A percentile compares a stretch with the other conserved stretches of the same genome.
These are phyloP conservation scores for Empis stercorea DNA, from an alignment of 2,888 invertebrate species.

Conservation along the genomic window DNA sequence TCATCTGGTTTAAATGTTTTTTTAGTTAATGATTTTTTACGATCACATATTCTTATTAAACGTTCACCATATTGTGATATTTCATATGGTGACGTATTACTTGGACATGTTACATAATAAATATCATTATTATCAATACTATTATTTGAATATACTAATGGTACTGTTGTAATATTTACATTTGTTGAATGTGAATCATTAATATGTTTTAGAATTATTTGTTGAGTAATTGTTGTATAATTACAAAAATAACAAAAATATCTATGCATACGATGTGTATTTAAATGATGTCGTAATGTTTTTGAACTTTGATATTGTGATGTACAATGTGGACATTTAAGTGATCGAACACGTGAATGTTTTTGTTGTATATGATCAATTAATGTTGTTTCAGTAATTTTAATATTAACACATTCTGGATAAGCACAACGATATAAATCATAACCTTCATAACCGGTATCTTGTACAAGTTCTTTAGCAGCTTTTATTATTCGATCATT, in stretches of 20 bases:
- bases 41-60: constrained; percentile 20
- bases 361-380: constrained; percentile 18
- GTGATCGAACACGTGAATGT: constrained; percentile 15
- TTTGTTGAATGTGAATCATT: constrained; percentile 38
- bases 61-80: constrained; percentile 21
- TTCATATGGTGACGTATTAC: constrained; percentile 15
- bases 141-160: constrained; percentile 22
- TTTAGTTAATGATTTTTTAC: constrained; percentile 18
- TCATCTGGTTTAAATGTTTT: constrained; percentile 45
- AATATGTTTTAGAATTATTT: constrained; percentile 38
- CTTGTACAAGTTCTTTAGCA: constrained; percentile 14
- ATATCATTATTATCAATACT: not conserved
- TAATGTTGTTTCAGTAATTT: constrained; percentile 18
- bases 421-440: constrained; percentile 21
- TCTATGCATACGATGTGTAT: constrained; percentile 43
- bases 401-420: constrained; percentile 16
- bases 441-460: constrained; percentile 13
- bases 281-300: constrained; percentile 44
- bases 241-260: constrained; percentile 48
- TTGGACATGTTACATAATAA: constrained; percentile 38
- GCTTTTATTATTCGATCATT: constrained; percentile 10
- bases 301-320: constrained; percentile 14
- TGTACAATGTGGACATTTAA: constrained; percentile 20
- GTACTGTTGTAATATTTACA: constrained; percentile 30
- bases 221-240: constrained; percentile 24